Evolutionary conservation across 1,140 invertebrate species (phyloP).

Genomic region (Apis laboriosa): DNA sequence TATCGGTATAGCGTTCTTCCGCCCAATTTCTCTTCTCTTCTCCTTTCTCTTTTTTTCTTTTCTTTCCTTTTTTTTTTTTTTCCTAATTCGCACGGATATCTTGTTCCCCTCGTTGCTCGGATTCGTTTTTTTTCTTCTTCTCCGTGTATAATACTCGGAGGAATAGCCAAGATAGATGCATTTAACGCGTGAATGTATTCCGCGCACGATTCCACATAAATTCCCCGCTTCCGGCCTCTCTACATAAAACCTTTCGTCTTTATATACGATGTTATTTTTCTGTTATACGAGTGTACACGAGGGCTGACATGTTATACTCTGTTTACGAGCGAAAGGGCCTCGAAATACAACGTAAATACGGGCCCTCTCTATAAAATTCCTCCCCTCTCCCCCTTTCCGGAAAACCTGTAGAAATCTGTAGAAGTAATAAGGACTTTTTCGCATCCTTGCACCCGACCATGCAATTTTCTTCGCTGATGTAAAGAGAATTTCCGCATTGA

Average conservation of each 20-base stretch:
- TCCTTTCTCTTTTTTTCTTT: background rate
- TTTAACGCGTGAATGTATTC: slow-evolving; percentile 38
- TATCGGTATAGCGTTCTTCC: no score
- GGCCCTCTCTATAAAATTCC: slow-evolving; percentile 35
- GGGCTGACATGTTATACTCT: slow-evolving; percentile 52
- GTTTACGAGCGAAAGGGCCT: slow-evolving; percentile 53
- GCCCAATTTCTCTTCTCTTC: no score
- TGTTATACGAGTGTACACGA: slow-evolving; percentile 52
- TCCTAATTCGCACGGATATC: background rate
- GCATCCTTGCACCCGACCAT: background rate
- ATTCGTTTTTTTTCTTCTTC: background rate
- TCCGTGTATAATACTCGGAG: background rate
- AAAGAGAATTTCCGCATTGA: background rate
- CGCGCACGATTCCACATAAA: slow-evolving; percentile 42
- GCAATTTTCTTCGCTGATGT: background rate
- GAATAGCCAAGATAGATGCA: slow-evolving; percentile 3
- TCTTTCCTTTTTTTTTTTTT: background rate
- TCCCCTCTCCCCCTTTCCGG: no score
- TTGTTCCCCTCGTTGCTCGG: background rate
- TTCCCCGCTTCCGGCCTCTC: slow-evolving; percentile 22
- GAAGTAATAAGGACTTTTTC: background rate
- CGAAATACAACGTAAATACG: slow-evolving; percentile 48
- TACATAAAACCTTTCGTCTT: slow-evolving; percentile 38
- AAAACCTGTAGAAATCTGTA: background rate
- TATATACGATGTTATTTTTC: slow-evolving; percentile 58